Conservation (phyloP, 1,140 invertebrate genomes). For the Alviniconcha marisindica region DNA sequence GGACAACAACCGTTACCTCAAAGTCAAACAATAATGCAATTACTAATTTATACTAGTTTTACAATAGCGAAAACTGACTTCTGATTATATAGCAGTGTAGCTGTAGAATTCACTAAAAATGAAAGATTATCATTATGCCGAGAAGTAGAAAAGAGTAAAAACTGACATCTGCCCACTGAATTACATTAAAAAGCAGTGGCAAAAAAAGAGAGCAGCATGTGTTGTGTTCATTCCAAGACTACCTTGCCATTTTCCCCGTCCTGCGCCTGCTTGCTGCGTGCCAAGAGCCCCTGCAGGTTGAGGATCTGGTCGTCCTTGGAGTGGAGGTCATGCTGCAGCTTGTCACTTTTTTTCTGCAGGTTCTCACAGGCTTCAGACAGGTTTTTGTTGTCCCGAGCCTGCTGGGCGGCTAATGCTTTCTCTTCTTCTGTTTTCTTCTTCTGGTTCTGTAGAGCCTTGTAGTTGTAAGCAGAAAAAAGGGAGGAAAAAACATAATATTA, state of each 20-base stretch:
- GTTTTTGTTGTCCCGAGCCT: constrained; percentile 60
- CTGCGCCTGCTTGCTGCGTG: background rate
- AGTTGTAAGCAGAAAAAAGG: background rate
- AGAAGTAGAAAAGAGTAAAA: no score
- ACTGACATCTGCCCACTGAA: no score
- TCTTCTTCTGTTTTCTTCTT: constrained; percentile 67
- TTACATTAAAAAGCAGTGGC: no score
- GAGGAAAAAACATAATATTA: background rate
- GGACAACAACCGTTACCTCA: no score
- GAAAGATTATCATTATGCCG: no score
- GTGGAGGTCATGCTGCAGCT: constrained; percentile 59
- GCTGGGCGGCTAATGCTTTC: constrained; percentile 48
- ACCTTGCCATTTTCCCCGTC: constrained; percentile 30
- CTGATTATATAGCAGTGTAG: no score
- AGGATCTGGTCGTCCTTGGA: constrained; percentile 48
- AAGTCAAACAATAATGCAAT: no score
- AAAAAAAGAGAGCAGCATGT: no score
- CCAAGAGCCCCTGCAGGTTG: background rate
- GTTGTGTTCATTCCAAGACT: no score
- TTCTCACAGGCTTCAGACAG: constrained; percentile 62
- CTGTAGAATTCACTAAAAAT: no score
- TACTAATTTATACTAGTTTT: no score
- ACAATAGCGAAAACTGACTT: no score
- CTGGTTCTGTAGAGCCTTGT: constrained; percentile 61
- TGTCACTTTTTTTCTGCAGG: constrained; percentile 59